Base-by-base conservation (phyloP, 2,888 invertebrate genomes). In the Cephus spinipes region DNA sequence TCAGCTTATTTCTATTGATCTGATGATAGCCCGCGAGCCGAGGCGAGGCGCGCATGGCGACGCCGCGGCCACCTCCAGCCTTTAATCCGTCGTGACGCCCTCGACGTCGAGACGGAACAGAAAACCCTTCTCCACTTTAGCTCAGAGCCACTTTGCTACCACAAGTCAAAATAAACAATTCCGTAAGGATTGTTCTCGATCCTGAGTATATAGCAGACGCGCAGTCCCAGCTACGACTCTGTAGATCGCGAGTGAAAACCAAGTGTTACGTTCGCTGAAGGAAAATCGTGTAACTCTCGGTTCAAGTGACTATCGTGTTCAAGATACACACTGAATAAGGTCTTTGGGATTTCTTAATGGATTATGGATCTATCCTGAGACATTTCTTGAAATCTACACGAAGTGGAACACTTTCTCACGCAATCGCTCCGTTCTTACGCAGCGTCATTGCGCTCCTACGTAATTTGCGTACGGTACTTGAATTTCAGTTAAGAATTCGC, bases 1-100 rank as follows among this genome's bases (percentile, higher is more conserved):
- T 85, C 85, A 85, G 85, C 86, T 87, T 86, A 87, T 88, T 85
- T 83, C 87, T 89, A 89, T 89, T 87, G 89, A 89, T 89, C 87
- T 87, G 85, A 85, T 83, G 87, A 87, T 86, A 88, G 87, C 84
- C 55, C 78, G 79, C 83, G 81, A 79, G 82, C 80, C 76, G 79
- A 82, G 78, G 79, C 81, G 79, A 77, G 79, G 79, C 83, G 84
- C 87, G 88, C 89, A 87, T 88, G 88, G 88, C 89, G 88, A 85
- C 86, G 83, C 85, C 81, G 81, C 80, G 85, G 82, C 84, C 85
- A 85, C 86, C 85, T 85, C 85, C 85, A 85, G 85, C 84, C 86
- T 88, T 87, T 88, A 88, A 87, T 89, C 88, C 88, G 85, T 84
- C 87, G 85, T 84, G 89, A 87, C 89, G 86, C 85, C 84, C 85